Percentiles rank a stretch among this genome's conserved stretches.
These are phyloP conservation scores for Sylvia borin DNA, from an alignment of 2,797 vertebrate genomes.

Conservation along the genomic window DNA sequence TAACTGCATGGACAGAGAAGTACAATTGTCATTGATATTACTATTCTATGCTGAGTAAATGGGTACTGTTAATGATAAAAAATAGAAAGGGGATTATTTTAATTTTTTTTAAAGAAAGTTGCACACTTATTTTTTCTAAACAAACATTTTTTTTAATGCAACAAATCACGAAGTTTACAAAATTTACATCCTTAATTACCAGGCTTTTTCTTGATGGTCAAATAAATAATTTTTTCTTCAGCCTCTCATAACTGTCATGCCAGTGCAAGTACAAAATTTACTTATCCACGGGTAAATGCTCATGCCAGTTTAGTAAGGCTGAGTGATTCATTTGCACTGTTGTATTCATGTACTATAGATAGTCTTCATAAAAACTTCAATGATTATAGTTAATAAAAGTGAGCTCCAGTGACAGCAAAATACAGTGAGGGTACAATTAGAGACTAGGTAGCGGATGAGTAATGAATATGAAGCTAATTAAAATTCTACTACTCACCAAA, in stretches of 20 bases:
- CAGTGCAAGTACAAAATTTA: conserved; percentile 34
- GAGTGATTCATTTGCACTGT: conserved; percentile 60
- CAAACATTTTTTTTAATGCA: neutral
- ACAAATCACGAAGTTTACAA: neutral
- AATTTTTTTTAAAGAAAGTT: neutral
- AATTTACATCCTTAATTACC: neutral
- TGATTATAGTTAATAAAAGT: conserved; percentile 72
- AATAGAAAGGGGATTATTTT: neutral
- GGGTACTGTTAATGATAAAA: neutral
- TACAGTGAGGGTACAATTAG: conserved; percentile 59
- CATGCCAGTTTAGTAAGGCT: conserved; percentile 35
- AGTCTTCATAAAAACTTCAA: conserved; percentile 74
- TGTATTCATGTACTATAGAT: conserved; percentile 28
- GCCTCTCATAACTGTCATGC: neutral
- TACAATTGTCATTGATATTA: neutral
- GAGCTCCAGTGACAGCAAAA: conserved; percentile 68
- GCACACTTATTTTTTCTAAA: neutral
- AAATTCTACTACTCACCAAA: conserved; percentile 68
- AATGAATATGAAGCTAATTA: conserved; percentile 73
- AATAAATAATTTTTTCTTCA: neutral
- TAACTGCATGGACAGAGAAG: neutral
- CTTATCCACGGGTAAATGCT: conserved; percentile 15
- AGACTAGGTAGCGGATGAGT: conserved; percentile 64
- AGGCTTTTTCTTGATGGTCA: neutral
- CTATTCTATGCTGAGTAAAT: neutral